These are phyloP conservation scores for Petrocephalus zakoni DNA, from an alignment of 2,113 vertebrate species.

Conservation along the genomic window DNA sequence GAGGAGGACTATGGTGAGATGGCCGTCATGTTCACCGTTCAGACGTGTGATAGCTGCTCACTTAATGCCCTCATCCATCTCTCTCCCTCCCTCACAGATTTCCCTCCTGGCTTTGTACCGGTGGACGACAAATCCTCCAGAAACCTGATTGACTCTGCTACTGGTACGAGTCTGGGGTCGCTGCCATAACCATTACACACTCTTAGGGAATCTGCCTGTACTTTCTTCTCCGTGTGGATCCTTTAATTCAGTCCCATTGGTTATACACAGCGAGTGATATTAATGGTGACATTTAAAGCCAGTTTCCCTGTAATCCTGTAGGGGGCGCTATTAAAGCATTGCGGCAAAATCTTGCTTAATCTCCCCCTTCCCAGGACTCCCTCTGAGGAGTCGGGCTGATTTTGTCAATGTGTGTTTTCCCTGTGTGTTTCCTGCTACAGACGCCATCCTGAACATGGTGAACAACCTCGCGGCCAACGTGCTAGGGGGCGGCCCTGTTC, in stretches of 20 bases:
- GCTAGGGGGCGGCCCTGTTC: conserved; percentile 75
- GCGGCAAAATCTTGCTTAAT: background rate
- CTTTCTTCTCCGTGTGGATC: background rate
- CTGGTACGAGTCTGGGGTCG: conserved; percentile 69
- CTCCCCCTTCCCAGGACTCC: background rate
- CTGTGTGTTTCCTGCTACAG: conserved; percentile 53
- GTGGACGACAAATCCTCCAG: conserved; percentile 89
- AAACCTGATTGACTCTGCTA: conserved; percentile 92
- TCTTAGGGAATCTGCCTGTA: background rate
- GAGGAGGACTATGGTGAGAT: conserved; percentile 90
- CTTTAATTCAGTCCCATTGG: background rate
- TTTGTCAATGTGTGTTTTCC: background rate
- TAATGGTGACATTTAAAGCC: background rate
- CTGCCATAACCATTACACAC: background rate
- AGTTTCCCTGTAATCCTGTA: background rate
- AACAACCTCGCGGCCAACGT: conserved; percentile 99
- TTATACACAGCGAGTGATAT: background rate
- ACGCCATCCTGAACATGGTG: conserved; percentile 96
- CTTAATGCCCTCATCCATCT: conserved; percentile 8
- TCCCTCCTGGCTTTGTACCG: conserved; percentile 79
- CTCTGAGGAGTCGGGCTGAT: background rate
- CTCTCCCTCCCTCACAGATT: conserved; percentile 64
- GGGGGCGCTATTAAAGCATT: background rate
- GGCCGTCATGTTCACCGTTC: background rate
- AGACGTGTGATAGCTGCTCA: background rate